Conservation (phyloP, 2,888 invertebrate genomes). For the Slavum lentiscoides region DNA sequence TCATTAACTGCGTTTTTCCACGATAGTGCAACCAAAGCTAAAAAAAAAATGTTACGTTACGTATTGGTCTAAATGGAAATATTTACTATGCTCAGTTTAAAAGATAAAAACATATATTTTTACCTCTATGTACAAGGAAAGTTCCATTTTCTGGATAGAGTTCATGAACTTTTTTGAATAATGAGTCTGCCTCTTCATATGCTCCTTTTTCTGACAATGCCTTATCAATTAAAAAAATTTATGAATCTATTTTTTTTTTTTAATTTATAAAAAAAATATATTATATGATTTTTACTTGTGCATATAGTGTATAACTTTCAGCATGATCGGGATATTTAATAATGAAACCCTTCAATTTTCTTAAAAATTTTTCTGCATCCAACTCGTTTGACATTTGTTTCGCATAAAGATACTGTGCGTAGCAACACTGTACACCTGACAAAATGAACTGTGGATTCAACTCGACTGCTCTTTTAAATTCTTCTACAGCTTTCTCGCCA, state of each 20-base stretch:
- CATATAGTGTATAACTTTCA: conserved; percentile 86
- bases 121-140: conserved; percentile 83
- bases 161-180: conserved; percentile 79
- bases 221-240: conserved; percentile 59
- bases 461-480: conserved; percentile 78
- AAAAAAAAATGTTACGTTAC: not conserved
- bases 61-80: not conserved
- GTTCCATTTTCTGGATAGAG: conserved; percentile 84
- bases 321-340: conserved; percentile 80
- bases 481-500: conserved; percentile 72
- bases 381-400: conserved; percentile 32
- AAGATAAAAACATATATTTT: not conserved
- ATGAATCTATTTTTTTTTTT: not conserved
- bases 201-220: conserved; percentile 74
- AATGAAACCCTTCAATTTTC: conserved; percentile 67
- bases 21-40: conserved; percentile 64
- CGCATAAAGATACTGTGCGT: conserved; percentile 80
- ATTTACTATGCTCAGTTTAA: not conserved
- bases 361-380: conserved; percentile 60
- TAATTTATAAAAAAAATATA: not conserved
- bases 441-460: conserved; percentile 83
- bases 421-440: conserved; percentile 87
- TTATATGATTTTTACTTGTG: conserved; percentile 67
- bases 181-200: conserved; percentile 79
- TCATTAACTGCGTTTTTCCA: conserved; percentile 82